Percentiles rank a stretch among this genome's conserved stretches.
Conservation (phyloP, 2,113 vertebrate species). For the Callithrix jacchus region DNA sequence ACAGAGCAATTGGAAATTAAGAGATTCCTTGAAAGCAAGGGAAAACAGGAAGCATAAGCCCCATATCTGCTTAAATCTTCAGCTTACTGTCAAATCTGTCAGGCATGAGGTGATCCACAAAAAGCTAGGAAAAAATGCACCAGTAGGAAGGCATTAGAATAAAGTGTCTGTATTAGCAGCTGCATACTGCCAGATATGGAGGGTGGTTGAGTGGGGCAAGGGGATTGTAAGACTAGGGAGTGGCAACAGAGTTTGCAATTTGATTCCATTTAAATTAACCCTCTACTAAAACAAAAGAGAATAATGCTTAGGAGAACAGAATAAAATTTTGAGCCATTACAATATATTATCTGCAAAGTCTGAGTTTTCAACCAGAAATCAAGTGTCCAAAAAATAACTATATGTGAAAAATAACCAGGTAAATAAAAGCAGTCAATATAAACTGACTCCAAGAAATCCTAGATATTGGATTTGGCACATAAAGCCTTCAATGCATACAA, state of each 20-base stretch:
- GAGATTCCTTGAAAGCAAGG: not conserved
- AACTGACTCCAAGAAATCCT: not conserved
- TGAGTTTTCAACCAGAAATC: not conserved
- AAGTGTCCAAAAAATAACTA: not conserved
- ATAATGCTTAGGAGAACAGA: not conserved
- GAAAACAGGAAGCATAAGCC: not conserved
- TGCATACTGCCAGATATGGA: not conserved
- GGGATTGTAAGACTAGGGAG: too few relatives aligned
- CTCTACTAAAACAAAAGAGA: not conserved
- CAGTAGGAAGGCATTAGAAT: not conserved
- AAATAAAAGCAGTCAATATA: not conserved
- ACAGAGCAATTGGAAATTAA: not conserved
- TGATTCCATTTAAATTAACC: not conserved
- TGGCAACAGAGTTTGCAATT: not conserved
- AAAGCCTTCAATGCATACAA: not conserved
- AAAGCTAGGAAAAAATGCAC: not conserved
- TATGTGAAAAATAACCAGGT: not conserved
- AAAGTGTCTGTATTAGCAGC: not conserved
- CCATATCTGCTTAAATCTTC: not conserved
- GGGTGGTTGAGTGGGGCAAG: not conserved
- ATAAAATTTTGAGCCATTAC: not conserved
- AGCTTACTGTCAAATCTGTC: not conserved
- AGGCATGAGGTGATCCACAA: not conserved
- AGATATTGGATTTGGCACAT: not conserved
- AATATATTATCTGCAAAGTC: not conserved